Evolutionary conservation across 2,888 invertebrate genomes (phyloP), one percentile per base, ranked within the genome.

Genomic region (Xylota sylvarum): DNA sequence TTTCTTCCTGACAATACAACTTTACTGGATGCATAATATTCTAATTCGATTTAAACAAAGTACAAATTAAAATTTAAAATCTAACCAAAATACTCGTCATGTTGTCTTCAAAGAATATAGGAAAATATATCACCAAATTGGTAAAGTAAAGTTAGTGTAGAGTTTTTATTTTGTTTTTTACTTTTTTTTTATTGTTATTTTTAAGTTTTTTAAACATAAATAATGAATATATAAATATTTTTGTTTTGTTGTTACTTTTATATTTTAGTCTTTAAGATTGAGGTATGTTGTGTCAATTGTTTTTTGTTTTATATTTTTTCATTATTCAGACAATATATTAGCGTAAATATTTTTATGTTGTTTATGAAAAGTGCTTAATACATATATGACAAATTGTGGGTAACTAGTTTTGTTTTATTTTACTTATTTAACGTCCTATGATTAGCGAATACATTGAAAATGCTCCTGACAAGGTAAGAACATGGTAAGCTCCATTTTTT

Each of bases 1-100:
- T 9, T 19, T 48, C 32, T 19, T 67, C 4, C 9, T 14, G 32
- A 56, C 7, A 37, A n/a, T 30, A 19, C 14, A 46, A 69, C 30
- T 48, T 32, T 32, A 30, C 30, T 37, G 12, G 19, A 85, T 74
- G 70, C 1, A 37, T 37, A 37, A 23, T 64, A 27, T 56, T 73
- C 35, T 73, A 73, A 86, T 86, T 82, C 81, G 77, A 79, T 87
- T 76, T 76, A 84, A 70, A 58, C 52, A 84, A 79, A 87, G 84
- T 83, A 87, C 87, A 87, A 87, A 87, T 76, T 83, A 74, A 76
- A 87, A 77, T 60, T 37, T 72, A 85, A 81, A 76, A 30, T 52
- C 80, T 65, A 73, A 67, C 70, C 10, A 62, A 76, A 86, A 82
- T 86, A 86, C 82, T 86, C 82, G 62, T 69, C 35, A 69, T 23